phyloP scores from a whole-genome alignment of 2,797 vertebrate genomes.

The Enteromius unitaeniatus region DNA sequence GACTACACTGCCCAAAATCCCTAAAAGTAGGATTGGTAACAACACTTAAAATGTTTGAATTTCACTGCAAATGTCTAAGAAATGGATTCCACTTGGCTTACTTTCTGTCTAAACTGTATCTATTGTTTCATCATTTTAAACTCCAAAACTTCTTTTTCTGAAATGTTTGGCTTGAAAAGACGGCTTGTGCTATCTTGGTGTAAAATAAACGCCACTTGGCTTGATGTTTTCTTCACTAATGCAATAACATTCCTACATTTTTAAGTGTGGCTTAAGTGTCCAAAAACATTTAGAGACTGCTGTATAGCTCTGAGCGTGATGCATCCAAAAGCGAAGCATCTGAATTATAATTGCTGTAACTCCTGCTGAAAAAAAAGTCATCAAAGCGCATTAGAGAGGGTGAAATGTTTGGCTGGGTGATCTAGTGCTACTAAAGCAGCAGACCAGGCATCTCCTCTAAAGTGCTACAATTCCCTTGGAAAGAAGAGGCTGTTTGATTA shows the following conservation, averaged over 20 bases:
- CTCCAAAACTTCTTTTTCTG: background rate
- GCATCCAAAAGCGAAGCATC: background rate
- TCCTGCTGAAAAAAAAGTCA: constrained; percentile 50
- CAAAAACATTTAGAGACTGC: constrained; percentile 11
- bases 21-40: too few species aligned
- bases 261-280: constrained; percentile 27
- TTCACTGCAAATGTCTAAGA: background rate
- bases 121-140: constrained; percentile 26
- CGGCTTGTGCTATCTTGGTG: background rate
- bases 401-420: constrained; percentile 64
- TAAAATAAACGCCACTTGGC: constrained; percentile 19
- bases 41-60: background rate
- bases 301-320: constrained; percentile 16
- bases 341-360: constrained; percentile 33
- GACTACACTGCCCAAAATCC: background rate
- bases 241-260: constrained; percentile 23
- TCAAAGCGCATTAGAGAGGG: constrained; percentile 61
- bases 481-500: constrained; percentile 71
- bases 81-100: background rate
- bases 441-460: constrained; percentile 38
- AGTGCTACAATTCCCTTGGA: constrained; percentile 59
- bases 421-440: constrained; percentile 63
- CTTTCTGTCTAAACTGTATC: constrained; percentile 5
- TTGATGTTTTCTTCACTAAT: constrained; percentile 26
- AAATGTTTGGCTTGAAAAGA: constrained; percentile 18